Evolutionary conservation across 2,113 vertebrate species (phyloP).

Genomic region (Lagopus leucura): DNA sequence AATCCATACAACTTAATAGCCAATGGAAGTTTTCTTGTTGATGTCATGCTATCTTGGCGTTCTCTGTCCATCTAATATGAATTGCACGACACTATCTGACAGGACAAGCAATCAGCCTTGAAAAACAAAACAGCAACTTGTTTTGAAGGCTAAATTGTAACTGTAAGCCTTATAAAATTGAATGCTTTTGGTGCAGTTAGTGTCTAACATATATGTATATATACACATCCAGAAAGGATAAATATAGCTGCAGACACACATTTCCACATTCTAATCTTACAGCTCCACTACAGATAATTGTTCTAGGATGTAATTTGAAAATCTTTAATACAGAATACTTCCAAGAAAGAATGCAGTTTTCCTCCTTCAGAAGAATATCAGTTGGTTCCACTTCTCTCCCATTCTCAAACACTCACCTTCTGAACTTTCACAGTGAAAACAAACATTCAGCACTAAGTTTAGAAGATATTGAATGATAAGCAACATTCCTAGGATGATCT

Average conservation of each 20-base stretch:
- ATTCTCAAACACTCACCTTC: slow-evolving; percentile 20
- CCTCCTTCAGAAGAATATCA: not conserved
- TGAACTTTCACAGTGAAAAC: slow-evolving; percentile 49
- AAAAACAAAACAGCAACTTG: not conserved
- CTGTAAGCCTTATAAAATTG: not conserved
- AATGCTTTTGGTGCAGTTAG: not conserved
- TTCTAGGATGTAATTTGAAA: not conserved
- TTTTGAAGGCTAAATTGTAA: not conserved
- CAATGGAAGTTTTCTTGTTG: too few relatives aligned
- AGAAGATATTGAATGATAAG: slow-evolving; percentile 49
- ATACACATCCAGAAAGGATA: not conserved
- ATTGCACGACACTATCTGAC: too few relatives aligned
- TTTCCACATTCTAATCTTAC: not conserved
- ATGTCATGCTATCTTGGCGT: too few relatives aligned
- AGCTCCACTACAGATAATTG: not conserved
- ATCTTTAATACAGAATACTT: not conserved
- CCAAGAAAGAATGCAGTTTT: not conserved
- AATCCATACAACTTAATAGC: too few relatives aligned
- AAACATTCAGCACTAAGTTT: slow-evolving; percentile 54
- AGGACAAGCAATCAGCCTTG: too few relatives aligned
- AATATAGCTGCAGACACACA: not conserved
- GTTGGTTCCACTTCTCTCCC: not conserved
- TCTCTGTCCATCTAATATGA: too few relatives aligned
- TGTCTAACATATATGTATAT: not conserved
- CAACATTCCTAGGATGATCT: slow-evolving; percentile 66